A percentile compares a stretch with the other conserved stretches of the same genome.
Conservation (phyloP, 1,140 invertebrate species). For the Nebria ingens region DNA sequence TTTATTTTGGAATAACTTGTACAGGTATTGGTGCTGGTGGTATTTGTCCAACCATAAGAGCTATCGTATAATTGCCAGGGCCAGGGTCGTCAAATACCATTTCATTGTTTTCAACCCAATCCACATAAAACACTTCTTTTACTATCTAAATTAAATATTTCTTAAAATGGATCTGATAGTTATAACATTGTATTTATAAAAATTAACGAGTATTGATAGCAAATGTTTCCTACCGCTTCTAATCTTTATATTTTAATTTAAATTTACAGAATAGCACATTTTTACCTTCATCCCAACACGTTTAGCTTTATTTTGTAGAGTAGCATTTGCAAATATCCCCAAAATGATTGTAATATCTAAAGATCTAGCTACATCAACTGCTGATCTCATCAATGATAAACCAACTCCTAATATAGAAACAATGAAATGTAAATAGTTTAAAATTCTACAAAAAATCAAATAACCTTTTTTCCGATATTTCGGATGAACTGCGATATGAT, state of each 20-base stretch:
- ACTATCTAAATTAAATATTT: constrained; percentile 24
- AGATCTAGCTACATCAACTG: constrained; percentile 34
- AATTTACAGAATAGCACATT: not conserved
- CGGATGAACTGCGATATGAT: constrained; percentile 34
- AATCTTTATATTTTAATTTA: no score
- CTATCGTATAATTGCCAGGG: constrained; percentile 45
- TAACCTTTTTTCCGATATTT: constrained; percentile 29
- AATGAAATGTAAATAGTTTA: no score
- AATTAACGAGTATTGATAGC: no score
- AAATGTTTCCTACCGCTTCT: no score
- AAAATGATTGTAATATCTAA: constrained; percentile 38
- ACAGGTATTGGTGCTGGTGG: no score
- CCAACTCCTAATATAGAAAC: no score
- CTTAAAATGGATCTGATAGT: no score
- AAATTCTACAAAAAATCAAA: no score
- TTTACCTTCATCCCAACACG: constrained; percentile 38
- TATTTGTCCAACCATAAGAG: constrained; percentile 40
- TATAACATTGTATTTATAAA: no score
- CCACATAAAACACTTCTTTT: constrained; percentile 43
- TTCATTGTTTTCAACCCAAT: constrained; percentile 41
- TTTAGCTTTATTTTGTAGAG: constrained; percentile 36
- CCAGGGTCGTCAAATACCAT: constrained; percentile 46
- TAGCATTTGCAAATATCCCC: constrained; percentile 42
- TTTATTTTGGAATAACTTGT: no score
- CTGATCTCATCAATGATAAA: constrained; percentile 37